Percentiles rank a stretch among this genome's conserved stretches.
phyloP scores from a whole-genome alignment of 2,888 invertebrate genomes.

The Alloplasta piceator region DNA sequence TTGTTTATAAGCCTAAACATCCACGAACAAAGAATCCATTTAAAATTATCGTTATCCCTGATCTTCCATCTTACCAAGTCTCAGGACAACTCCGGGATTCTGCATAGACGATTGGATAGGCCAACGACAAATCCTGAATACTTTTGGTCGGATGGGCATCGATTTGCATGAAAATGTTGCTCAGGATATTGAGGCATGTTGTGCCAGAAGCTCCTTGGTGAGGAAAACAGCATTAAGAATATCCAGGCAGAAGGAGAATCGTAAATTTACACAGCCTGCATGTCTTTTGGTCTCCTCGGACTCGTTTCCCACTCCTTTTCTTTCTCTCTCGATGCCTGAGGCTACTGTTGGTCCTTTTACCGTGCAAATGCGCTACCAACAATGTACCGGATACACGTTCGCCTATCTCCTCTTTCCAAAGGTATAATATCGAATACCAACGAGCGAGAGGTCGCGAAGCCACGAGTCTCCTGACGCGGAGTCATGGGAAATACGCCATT shows the following conservation, averaged over 20 bases:
- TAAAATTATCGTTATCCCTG: no score
- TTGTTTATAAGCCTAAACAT: slow-evolving; percentile 1
- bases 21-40: no score
- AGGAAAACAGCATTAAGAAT: slow-evolving; percentile 59
- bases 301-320: slow-evolving; percentile 4
- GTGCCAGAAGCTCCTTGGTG: slow-evolving; percentile 31
- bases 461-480: not conserved
- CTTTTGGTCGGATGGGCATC: no score
- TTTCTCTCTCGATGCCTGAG: not conserved
- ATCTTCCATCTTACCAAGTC: no score
- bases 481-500: no score
- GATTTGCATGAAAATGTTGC: not conserved
- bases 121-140: no score
- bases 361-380: slow-evolving; percentile 13
- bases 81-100: no score
- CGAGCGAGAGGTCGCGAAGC: not conserved
- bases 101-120: no score
- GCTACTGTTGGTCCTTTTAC: slow-evolving; percentile 33
- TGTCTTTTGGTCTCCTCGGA: slow-evolving; percentile 30
- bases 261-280: slow-evolving; percentile 49
- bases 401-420: no score
- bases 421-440: not conserved
- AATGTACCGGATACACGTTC: not conserved
- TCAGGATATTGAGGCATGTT: not conserved
- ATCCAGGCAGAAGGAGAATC: slow-evolving; percentile 50